These are phyloP conservation scores for Scatophagus argus DNA, from an alignment of 2,113 vertebrate genomes.

Conservation along the genomic window DNA sequence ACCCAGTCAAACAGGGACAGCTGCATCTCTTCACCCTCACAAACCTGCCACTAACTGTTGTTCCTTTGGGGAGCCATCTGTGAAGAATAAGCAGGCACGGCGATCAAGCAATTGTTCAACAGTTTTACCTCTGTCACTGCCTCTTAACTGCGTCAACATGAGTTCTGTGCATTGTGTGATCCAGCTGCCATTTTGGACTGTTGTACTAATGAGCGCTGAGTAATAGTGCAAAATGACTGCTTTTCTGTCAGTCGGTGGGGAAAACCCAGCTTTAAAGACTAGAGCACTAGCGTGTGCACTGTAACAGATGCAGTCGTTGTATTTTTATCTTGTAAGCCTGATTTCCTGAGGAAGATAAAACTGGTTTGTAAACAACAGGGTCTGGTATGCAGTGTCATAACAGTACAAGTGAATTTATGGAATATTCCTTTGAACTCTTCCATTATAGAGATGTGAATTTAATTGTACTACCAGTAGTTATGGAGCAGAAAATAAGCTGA, in stretches of 20 bases:
- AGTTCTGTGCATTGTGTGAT: constrained; percentile 41
- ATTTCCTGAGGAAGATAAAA: not conserved
- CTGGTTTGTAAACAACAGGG: not conserved
- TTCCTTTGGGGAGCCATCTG: constrained; percentile 79
- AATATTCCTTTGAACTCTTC: constrained; percentile 6
- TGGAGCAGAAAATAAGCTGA: constrained; percentile 46
- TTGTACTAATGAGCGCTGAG: constrained; percentile 42
- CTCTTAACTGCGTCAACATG: constrained; percentile 41
- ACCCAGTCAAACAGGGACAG: constrained; percentile 77
- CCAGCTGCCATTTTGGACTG: constrained; percentile 52
- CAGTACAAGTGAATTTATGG: not conserved
- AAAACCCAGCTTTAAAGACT: not conserved
- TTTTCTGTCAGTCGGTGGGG: not conserved
- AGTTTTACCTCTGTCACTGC: constrained; percentile 62
- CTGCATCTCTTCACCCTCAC: constrained; percentile 70
- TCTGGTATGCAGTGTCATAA: not conserved
- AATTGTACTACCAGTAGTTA: constrained; percentile 42
- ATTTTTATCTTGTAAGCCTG: not conserved
- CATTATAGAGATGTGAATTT: constrained; percentile 17
- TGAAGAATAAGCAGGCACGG: constrained; percentile 55
- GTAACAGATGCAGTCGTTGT: not conserved
- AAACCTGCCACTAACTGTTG: constrained; percentile 69
- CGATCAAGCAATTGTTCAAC: constrained; percentile 72
- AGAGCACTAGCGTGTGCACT: not conserved
- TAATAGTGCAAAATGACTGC: constrained; percentile 37